A percentile compares a stretch with the other conserved stretches of the same genome.
Conservation (phyloP, 2,888 invertebrate genomes). For the Monopis laevigella region DNA sequence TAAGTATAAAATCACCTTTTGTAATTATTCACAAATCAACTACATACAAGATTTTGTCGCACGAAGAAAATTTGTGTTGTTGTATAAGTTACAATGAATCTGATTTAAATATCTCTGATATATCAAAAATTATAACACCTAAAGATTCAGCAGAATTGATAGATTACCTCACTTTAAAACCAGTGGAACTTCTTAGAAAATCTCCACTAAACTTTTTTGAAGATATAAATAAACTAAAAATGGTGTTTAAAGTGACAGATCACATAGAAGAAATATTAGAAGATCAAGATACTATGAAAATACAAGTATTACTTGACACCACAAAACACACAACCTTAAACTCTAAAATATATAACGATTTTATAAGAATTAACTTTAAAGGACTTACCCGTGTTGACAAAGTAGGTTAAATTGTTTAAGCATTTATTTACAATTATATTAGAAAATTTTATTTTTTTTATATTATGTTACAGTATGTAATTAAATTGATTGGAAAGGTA, state of each 20-base stretch:
- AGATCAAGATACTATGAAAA: slow-evolving; percentile 51
- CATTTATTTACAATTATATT: not conserved
- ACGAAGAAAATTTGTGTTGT: slow-evolving; percentile 42
- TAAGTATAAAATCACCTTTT: slow-evolving; percentile 60
- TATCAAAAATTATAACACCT: slow-evolving; percentile 30
- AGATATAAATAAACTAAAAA: slow-evolving; percentile 54
- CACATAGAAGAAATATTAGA: slow-evolving; percentile 43
- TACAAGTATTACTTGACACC: slow-evolving; percentile 53
- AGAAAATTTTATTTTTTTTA: not conserved
- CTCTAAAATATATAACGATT: slow-evolving; percentile 45
- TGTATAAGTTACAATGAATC: slow-evolving; percentile 45
- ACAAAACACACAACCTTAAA: slow-evolving; percentile 46
- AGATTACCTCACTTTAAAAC: slow-evolving; percentile 45
- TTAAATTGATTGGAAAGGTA: slow-evolving; percentile 70
- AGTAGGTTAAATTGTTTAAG: slow-evolving; percentile 25
- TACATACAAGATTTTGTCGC: slow-evolving; percentile 39
- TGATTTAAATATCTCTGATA: slow-evolving; percentile 39
- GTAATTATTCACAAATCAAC: slow-evolving; percentile 42
- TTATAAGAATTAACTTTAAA: slow-evolving; percentile 48
- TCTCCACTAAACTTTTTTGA: slow-evolving; percentile 46
- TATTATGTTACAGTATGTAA: slow-evolving; percentile 62
- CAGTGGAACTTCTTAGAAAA: slow-evolving; percentile 38
- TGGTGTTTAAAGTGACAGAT: slow-evolving; percentile 46
- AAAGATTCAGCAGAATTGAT: slow-evolving; percentile 36
- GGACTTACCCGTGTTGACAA: slow-evolving; percentile 46